Conservation (phyloP, 2,797 vertebrate species). For the Aphelocoma californica region DNA sequence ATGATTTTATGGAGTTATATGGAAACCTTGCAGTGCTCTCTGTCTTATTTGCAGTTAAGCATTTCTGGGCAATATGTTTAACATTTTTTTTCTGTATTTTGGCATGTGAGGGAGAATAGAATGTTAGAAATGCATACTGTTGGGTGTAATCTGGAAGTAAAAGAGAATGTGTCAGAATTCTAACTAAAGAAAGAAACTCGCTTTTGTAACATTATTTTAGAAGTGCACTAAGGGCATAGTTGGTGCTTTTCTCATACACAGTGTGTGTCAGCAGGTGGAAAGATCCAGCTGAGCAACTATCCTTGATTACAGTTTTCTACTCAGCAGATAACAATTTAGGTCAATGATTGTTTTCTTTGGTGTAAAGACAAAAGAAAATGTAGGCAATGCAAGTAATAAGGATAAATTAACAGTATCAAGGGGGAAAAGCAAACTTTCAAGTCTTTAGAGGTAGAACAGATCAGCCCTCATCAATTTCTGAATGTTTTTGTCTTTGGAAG, state of each 20-base stretch:
- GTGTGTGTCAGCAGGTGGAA: neutral
- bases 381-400: neutral
- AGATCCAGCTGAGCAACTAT: neutral
- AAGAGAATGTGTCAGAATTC: neutral
- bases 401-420: neutral
- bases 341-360: neutral
- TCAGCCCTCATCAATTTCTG: neutral
- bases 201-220: neutral
- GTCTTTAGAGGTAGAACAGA: neutral
- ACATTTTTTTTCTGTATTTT: slow-evolving; percentile 10
- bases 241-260: neutral
- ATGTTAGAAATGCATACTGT: neutral
- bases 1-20: neutral
- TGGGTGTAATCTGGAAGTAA: slow-evolving; percentile 3
- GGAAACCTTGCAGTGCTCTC: neutral
- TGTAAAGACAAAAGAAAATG: neutral
- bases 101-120: neutral
- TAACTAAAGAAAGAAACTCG: neutral
- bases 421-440: neutral
- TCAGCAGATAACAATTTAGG: neutral
- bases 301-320: neutral
- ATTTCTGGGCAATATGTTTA: neutral
- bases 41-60: neutral
- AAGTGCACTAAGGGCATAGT: neutral
- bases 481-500: neutral